Evolutionary conservation across 2,888 invertebrate species (phyloP), one percentile per base, ranked within the genome.

Genomic region (Perdita meconis): DNA sequence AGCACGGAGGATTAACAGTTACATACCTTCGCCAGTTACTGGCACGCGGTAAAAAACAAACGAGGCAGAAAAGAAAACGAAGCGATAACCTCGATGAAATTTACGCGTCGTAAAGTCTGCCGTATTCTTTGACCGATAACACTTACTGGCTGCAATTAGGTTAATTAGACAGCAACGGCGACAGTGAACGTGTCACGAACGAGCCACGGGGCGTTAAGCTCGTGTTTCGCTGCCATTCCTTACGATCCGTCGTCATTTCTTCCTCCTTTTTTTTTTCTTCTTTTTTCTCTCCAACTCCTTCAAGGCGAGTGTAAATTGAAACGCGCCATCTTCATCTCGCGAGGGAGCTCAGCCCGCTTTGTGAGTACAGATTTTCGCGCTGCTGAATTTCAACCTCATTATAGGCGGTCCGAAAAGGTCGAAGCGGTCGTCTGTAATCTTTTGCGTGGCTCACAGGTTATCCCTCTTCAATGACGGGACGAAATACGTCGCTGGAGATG

Each of bases 141-240:
- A 70, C 55, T 69, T 42, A 63, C 60, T n/a, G 69, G 69, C 53
- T 55, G 72, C 81, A 84, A 84, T 84, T 83, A 77, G 81, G 78
- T 78, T 81, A 84, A 82, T 84, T 79, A 76, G 72, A 65, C 65
- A 53, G 22, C 57, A 70, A 65, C 65, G 47, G 22, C 57, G 70
- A 60, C 79, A 66, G 67, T 70, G 47, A 74, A 26, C 70, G 26
- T 24, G 51, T 19, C 19, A 53, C 55, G 34, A 30, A 19, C 16
- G 8, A 24, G 12, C 4, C 10, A 30, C 56, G 13, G 19, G 10
- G 24, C 34, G 19, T 13, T n/a, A 47, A 19, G 44, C 36, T n/a
- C 16, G 1, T 13, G 30, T 42, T 24, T 55, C 57, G 10, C 40
- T 50, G 64, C 56, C 24, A 65, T 22, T 50, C 24, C 12, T 12